A percentile compares a stretch with the other conserved stretches of the same genome.
phyloP scores from a whole-genome alignment of 2,888 invertebrate genomes.

The Drosophila vallismaia region DNA sequence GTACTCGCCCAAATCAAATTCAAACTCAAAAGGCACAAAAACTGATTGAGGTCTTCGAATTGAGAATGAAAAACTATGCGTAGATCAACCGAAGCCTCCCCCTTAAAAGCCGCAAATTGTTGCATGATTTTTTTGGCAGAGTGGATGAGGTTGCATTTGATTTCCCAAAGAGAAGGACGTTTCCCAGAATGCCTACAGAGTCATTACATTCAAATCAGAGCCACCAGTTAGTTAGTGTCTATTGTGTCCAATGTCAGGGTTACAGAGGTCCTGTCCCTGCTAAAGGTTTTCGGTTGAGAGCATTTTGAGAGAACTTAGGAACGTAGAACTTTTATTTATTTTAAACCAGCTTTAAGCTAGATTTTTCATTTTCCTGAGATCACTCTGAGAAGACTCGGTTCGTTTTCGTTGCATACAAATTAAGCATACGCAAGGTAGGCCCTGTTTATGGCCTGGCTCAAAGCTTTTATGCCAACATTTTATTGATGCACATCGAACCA shows the following conservation, averaged over 20 bases:
- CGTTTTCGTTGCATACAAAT: conserved; percentile 42
- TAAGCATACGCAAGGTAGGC: conserved; percentile 63
- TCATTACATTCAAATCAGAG: conserved; percentile 78
- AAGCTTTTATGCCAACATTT: conserved; percentile 65
- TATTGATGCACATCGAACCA: conserved; percentile 62
- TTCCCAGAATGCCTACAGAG: conserved; percentile 40
- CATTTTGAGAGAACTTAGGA: not conserved
- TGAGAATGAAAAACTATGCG: conserved; percentile 48
- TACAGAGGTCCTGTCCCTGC: not conserved
- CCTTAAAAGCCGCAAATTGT: conserved; percentile 45
- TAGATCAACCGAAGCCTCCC: conserved; percentile 7
- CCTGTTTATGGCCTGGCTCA: conserved; percentile 43
- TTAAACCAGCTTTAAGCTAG: not conserved
- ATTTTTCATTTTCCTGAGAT: not conserved
- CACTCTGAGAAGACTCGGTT: not conserved
- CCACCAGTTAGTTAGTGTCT: conserved; percentile 73
- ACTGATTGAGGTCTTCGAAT: conserved; percentile 63
- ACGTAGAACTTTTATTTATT: not conserved
- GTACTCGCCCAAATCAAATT: conserved; percentile 40
- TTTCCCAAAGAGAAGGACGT: conserved; percentile 28
- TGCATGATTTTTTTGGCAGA: conserved; percentile 16
- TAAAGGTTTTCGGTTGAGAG: not conserved
- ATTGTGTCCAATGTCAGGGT: conserved; percentile 56
- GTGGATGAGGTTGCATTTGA: conserved; percentile 43
- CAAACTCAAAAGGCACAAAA: conserved; percentile 58